A percentile compares a stretch with the other conserved stretches of the same genome.
Conservation (phyloP, 2,888 invertebrate genomes). For the Chromoteleia sp. region DNA sequence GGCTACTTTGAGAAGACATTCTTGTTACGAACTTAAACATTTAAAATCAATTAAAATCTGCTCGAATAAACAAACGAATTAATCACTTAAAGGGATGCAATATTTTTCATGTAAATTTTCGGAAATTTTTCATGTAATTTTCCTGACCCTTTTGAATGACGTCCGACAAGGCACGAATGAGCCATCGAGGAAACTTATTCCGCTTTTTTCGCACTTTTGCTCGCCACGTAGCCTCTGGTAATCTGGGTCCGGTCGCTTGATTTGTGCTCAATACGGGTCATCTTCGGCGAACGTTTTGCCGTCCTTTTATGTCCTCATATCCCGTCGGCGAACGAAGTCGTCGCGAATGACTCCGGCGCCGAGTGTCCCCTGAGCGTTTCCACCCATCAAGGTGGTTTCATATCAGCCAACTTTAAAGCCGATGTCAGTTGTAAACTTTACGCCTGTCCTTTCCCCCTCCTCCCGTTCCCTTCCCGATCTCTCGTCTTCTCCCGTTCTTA, state of each 20-base stretch:
- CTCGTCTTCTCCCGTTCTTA: slow-evolving; percentile 34
- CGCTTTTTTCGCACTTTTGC: slow-evolving; percentile 41
- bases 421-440: slow-evolving; percentile 76
- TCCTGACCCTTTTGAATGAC: neutral
- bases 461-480: too few relatives aligned
- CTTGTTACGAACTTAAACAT: too few relatives aligned
- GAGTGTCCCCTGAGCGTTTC: slow-evolving; percentile 75
- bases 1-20: too few relatives aligned
- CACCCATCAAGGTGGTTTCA: slow-evolving; percentile 76
- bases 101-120: neutral
- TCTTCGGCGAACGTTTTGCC: slow-evolving; percentile 46
- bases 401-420: slow-evolving; percentile 78
- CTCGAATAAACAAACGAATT: too few relatives aligned
- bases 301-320: slow-evolving; percentile 57
- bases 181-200: slow-evolving; percentile 36
- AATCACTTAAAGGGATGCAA: too few relatives aligned
- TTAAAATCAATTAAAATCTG: too few relatives aligned
- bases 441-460: slow-evolving; percentile 54
- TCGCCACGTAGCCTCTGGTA: slow-evolving; percentile 39
- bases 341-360: slow-evolving; percentile 66
- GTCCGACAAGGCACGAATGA: slow-evolving; percentile 26
- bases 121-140: neutral
- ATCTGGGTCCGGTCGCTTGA: slow-evolving; percentile 54
- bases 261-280: slow-evolving; percentile 62
- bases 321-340: slow-evolving; percentile 50